These are phyloP conservation scores for Charadrius vociferus DNA, from an alignment of 2,113 vertebrate genomes.

Conservation along the genomic window DNA sequence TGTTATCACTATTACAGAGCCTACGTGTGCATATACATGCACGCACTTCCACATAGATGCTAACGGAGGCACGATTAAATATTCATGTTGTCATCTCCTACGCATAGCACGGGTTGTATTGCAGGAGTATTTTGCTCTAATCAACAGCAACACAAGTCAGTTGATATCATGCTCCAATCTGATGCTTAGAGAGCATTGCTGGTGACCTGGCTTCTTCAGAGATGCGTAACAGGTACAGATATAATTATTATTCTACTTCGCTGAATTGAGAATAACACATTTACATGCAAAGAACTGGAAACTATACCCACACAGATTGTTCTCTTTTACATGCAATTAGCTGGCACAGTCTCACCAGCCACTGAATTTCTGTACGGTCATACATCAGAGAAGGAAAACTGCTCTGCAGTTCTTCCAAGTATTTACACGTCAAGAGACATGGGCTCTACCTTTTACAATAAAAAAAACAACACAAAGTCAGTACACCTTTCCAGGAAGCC, in stretches of 20 bases:
- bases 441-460: neutral
- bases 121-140: neutral
- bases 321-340: neutral
- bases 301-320: too few species aligned
- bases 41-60: neutral
- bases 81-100: neutral
- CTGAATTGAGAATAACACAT: neutral
- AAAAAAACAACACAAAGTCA: neutral
- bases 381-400: neutral
- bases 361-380: neutral
- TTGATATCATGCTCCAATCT: neutral
- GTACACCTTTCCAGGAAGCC: neutral
- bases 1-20: neutral
- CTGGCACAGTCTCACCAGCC: neutral
- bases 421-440: neutral
- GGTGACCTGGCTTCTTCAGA: neutral
- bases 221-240: neutral
- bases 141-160: neutral
- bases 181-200: neutral
- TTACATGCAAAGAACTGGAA: neutral
- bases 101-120: accelerated
- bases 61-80: neutral
- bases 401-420: neutral
- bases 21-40: neutral
- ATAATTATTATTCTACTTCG: neutral